Conservation (phyloP, 1,140 invertebrate genomes). For the Polyergus mexicanus region DNA sequence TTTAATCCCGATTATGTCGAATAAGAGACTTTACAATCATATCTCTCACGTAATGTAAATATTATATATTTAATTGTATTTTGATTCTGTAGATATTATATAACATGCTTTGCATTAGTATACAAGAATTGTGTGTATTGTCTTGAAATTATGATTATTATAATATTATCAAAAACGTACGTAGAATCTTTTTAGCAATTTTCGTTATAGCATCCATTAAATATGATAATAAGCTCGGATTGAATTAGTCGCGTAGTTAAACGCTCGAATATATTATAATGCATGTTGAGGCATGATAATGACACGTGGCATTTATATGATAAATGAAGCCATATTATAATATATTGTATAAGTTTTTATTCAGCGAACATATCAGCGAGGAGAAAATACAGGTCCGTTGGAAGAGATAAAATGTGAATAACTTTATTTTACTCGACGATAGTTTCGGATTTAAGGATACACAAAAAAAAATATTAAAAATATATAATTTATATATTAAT, state of each 20-base stretch:
- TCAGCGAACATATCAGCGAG: neutral
- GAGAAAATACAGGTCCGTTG: neutral
- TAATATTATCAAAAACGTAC: neutral
- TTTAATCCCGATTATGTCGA: neutral
- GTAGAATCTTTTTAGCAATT: neutral
- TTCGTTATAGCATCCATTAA: neutral
- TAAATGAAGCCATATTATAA: neutral
- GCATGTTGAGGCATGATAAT: neutral
- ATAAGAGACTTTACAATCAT: neutral
- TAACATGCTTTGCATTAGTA: neutral
- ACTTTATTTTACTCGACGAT: neutral
- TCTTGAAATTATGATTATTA: constrained; percentile 2
- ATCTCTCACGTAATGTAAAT: neutral
- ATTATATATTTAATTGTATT: neutral
- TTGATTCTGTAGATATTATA: neutral
- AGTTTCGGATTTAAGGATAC: neutral
- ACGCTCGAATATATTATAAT: neutral
- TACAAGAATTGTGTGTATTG: neutral
- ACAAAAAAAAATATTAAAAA: neutral
- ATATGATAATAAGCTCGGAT: neutral
- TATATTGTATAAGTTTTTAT: neutral
- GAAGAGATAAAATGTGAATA: neutral
- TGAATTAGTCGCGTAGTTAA: constrained; percentile 12
- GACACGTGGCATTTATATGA: neutral
- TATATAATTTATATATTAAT: neutral